These are phyloP conservation scores for Dinocampus coccinellae DNA, from an alignment of 2,888 invertebrate genomes.

Conservation along the genomic window DNA sequence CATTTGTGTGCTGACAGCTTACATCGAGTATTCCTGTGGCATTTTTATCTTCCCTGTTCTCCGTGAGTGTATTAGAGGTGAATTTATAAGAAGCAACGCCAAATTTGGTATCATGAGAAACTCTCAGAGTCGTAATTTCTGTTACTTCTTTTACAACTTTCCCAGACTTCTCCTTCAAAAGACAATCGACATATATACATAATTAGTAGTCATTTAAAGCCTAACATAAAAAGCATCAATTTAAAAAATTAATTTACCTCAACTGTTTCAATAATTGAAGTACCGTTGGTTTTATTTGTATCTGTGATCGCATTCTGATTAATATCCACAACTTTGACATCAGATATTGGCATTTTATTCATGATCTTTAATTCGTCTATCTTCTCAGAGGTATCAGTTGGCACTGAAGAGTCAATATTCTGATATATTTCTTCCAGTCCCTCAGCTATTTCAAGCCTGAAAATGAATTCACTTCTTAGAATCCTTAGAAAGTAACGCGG, in stretches of 20 bases:
- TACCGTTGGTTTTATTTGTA: slow-evolving; percentile 39
- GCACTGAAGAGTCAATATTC: slow-evolving; percentile 11
- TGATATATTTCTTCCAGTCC: slow-evolving; percentile 8
- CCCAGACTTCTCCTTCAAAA: slow-evolving; percentile 64
- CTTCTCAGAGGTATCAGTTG: slow-evolving; percentile 11
- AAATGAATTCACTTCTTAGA: slow-evolving; percentile 42
- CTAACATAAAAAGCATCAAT: not conserved
- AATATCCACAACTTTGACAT: slow-evolving; percentile 21
- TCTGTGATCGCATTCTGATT: slow-evolving; percentile 33
- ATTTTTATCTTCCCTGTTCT: slow-evolving; percentile 58
- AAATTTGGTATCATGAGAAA: slow-evolving; percentile 71
- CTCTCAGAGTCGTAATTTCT: slow-evolving; percentile 72
- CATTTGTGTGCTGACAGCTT: slow-evolving; percentile 32
- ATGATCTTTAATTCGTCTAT: slow-evolving; percentile 18
- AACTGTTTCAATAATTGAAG: slow-evolving; percentile 43
- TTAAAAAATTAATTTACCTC: slow-evolving; percentile 38
- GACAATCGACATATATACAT: not conserved
- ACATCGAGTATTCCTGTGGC: slow-evolving; percentile 50
- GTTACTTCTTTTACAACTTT: slow-evolving; percentile 71
- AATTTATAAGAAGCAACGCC: slow-evolving; percentile 73
- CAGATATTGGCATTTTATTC: slow-evolving; percentile 1
- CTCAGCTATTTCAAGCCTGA: slow-evolving; percentile 34
- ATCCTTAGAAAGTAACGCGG: slow-evolving; percentile 32
- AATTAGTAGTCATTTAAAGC: slow-evolving; percentile 11
- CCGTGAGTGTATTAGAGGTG: slow-evolving; percentile 70